Evolutionary conservation across 2,113 vertebrate genomes (phyloP).

Genomic region (Clarias magur): DNA sequence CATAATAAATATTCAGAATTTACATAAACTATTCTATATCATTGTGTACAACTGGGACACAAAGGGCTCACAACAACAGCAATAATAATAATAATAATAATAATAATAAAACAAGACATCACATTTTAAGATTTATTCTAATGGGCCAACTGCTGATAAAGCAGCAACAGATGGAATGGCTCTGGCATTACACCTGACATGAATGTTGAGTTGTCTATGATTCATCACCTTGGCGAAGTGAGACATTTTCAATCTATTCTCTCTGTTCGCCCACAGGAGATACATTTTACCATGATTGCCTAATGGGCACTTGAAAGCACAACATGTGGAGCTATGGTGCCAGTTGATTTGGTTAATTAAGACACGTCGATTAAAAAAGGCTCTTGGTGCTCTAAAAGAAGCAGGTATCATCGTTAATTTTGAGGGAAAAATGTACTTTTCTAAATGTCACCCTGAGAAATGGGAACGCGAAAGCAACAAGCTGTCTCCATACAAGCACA

Average conservation of each 20-base stretch:
- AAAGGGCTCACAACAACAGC: not conserved
- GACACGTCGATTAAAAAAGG: constrained; percentile 12
- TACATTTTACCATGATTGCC: not conserved
- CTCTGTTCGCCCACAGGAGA: not conserved
- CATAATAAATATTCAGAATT: not conserved
- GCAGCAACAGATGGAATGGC: not conserved
- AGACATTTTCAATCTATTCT: constrained; percentile 27
- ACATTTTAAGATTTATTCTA: not conserved
- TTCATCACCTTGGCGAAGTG: constrained; percentile 35
- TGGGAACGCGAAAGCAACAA: not conserved
- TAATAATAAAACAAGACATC: not conserved
- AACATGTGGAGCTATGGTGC: constrained; percentile 1
- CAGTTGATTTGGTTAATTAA: constrained; percentile 35
- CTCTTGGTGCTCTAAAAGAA: constrained; percentile 5
- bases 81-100: not conserved
- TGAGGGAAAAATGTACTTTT: constrained; percentile 20
- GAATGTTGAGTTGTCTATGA: constrained; percentile 43
- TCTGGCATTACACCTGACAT: constrained; percentile 23
- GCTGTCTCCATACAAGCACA: not conserved
- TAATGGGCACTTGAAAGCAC: constrained; percentile 4
- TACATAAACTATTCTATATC: not conserved
- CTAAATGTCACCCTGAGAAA: constrained; percentile 23
- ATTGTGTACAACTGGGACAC: not conserved
- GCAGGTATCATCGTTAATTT: not conserved
- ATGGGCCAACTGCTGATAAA: constrained; percentile 2